A percentile compares a stretch with the other conserved stretches of the same genome.
phyloP scores from a whole-genome alignment of 2,113 vertebrate genomes.

The Sclerurus mexicanus region DNA sequence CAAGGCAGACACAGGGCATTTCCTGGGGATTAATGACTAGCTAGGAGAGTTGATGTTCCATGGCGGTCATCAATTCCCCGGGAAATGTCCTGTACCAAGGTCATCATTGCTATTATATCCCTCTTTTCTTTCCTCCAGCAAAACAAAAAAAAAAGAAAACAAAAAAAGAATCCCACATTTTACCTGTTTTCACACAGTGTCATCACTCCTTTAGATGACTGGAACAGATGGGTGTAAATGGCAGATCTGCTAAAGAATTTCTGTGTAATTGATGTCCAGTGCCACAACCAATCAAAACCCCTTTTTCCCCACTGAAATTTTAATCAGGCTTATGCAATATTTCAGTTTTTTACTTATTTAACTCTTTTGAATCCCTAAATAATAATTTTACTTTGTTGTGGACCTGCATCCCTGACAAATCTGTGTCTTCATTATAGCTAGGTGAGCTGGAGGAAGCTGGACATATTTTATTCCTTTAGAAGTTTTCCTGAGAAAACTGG shows the following conservation, averaged over 20 bases:
- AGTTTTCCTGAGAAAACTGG: slow-evolving; percentile 7
- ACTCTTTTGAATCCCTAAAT: background rate
- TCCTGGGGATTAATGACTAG: slow-evolving; percentile 48
- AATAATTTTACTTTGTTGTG: background rate
- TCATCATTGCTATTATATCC: background rate
- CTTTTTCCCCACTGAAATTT: background rate
- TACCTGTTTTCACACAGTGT: slow-evolving; percentile 8
- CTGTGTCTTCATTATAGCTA: background rate
- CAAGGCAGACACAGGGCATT: slow-evolving; percentile 14
- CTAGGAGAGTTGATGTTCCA: slow-evolving; percentile 28
- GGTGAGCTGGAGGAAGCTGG: background rate
- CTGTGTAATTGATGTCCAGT: background rate
- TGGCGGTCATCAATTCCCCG: slow-evolving; percentile 13
- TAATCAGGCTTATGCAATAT: background rate
- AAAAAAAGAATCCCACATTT: slow-evolving; percentile 16
- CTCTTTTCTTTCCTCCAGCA: background rate
- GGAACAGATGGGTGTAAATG: background rate
- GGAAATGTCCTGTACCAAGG: slow-evolving; percentile 55
- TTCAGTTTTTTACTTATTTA: slow-evolving; percentile 18
- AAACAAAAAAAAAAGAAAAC: slow-evolving; percentile 28
- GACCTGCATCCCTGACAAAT: background rate
- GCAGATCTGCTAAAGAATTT: background rate
- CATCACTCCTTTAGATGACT: background rate
- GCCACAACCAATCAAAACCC: background rate
- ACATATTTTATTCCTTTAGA: slow-evolving; percentile 41